These are phyloP conservation scores for Petrocephalus zakoni DNA, from an alignment of 2,113 vertebrate genomes.

Conservation along the genomic window DNA sequence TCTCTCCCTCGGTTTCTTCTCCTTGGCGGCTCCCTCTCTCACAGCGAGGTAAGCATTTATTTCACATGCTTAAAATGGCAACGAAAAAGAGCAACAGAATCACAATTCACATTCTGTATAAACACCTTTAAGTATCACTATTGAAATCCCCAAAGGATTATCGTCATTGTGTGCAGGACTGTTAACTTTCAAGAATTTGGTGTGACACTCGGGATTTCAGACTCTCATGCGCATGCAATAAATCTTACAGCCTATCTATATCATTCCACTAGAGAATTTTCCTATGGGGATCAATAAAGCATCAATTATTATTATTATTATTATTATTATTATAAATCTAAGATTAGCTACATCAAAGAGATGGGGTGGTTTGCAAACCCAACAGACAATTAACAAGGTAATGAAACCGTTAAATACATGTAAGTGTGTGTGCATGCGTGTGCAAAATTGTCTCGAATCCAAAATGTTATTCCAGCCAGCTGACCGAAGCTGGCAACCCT, in stretches of 20 bases:
- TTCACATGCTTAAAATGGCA: background rate
- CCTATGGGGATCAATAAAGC: no score
- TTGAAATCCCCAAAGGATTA: background rate
- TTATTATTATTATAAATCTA: background rate
- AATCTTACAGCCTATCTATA: background rate
- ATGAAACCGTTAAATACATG: background rate
- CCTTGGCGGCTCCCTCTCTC: background rate
- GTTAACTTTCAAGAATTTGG: background rate
- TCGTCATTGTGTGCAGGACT: background rate
- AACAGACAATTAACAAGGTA: background rate
- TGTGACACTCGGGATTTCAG: background rate
- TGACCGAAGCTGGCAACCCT: background rate
- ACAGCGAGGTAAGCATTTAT: slow-evolving; percentile 30
- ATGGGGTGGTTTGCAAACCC: background rate
- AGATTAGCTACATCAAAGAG: background rate
- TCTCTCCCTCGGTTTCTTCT: background rate
- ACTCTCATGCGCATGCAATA: background rate
- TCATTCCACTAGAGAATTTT: background rate
- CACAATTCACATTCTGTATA: background rate
- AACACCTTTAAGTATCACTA: background rate
- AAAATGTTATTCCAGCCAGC: background rate
- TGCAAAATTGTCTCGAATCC: background rate
- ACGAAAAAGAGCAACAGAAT: background rate
- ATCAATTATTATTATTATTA: no score
- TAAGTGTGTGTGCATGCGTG: background rate